Evolutionary conservation across 2,888 invertebrate species (phyloP).

Genomic region (Cryptocheilus praepositus): DNA sequence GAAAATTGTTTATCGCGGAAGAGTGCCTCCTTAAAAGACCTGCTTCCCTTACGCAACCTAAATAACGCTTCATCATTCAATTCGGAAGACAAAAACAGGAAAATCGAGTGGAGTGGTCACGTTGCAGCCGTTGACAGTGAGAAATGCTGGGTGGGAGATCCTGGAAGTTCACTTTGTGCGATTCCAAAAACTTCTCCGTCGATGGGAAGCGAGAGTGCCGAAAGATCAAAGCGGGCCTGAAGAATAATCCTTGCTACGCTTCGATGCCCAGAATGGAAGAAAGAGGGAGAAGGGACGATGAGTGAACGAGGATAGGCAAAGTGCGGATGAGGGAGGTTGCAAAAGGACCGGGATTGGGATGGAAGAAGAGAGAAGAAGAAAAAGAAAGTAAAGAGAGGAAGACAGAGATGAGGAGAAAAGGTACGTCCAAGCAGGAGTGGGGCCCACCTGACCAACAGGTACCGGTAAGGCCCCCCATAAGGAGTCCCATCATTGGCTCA

Average conservation of each 20-base stretch:
- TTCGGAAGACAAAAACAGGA: too few species aligned
- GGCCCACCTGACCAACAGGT: conserved; percentile 69
- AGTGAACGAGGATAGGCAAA: conserved; percentile 26
- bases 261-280: conserved; percentile 33
- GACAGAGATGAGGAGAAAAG: conserved; percentile 22
- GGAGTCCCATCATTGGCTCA: conserved; percentile 66
- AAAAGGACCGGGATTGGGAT: background rate
- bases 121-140: background rate
- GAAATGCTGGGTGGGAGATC: background rate
- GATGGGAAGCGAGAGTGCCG: conserved; percentile 49
- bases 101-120: too few species aligned
- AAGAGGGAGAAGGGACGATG: background rate
- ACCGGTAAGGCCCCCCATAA: conserved; percentile 63
- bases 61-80: background rate
- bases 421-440: conserved; percentile 55
- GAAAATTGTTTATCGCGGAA: too few species aligned
- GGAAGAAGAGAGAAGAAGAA: conserved; percentile 37
- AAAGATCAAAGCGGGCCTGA: conserved; percentile 61
- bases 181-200: conserved; percentile 18
- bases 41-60: background rate
- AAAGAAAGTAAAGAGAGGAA: conserved; percentile 26
- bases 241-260: conserved; percentile 56
- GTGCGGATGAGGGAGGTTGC: conserved; percentile 1
- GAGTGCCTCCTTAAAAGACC: background rate
- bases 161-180: background rate